These are phyloP conservation scores for Amphibalanus amphitrite DNA, from an alignment of 1,140 invertebrate species.

Conservation along the genomic window DNA sequence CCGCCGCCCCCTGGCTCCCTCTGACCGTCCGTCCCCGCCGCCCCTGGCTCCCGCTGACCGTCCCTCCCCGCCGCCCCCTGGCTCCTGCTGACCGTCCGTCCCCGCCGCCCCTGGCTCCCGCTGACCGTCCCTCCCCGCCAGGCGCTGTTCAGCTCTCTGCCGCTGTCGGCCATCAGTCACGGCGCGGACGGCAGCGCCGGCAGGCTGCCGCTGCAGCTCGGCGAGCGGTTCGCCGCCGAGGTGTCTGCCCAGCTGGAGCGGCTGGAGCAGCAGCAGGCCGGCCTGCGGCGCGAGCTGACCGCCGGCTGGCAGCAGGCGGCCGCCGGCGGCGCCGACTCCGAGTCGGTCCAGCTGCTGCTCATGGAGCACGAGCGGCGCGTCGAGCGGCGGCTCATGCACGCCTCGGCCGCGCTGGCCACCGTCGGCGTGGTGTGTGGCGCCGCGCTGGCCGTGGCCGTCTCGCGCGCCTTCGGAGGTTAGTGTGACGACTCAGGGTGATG, in stretches of 20 bases:
- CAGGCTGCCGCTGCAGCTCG: neutral
- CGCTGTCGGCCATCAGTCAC: neutral
- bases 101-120: no score
- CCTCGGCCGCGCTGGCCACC: neutral
- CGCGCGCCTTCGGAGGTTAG: neutral
- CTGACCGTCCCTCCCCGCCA: neutral
- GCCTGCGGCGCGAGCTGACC: neutral
- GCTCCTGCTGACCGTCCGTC: no score
- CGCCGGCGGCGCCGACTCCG: neutral
- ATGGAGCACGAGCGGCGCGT: neutral
- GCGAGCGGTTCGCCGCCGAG: neutral
- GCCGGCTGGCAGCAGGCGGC: neutral
- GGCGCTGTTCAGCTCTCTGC: neutral
- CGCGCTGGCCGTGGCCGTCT: neutral
- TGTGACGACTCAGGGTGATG: no score
- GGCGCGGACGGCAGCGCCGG: no score
- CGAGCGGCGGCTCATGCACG: neutral
- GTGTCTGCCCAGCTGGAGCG: neutral
- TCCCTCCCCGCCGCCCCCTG: no score
- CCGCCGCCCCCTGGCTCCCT: no score
- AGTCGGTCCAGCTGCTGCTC: neutral
- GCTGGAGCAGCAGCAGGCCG: neutral
- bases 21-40: no score
- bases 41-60: no score
- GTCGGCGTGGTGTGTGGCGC: neutral